Base-by-base conservation (phyloP, 2,113 vertebrate species). In the Siniperca knerii region DNA sequence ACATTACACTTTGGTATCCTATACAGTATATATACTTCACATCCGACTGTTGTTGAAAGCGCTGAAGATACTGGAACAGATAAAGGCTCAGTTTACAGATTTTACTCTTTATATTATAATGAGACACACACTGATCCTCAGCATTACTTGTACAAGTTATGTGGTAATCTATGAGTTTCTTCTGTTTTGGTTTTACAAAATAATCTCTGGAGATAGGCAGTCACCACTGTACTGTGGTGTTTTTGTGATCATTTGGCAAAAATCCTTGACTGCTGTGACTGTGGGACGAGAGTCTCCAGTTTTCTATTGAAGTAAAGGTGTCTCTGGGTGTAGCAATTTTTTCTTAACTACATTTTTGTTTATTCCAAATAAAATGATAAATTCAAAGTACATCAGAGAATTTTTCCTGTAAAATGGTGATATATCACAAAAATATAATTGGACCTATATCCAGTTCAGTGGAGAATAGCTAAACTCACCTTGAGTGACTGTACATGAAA, bases 351-450 rank as follows among this genome's bases (percentile, higher is more conserved):
- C 8, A 16, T 50, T 15, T 50, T 50, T 50, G 48, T 50, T 50
- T 50, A 50, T 15, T 50, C 48, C 48, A 15, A 50, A 15, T 5
- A 50, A 50, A 5, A 5, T 16, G 15, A 50, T 16, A 15, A 50
- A 50, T 16, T 3, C 48, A 50, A n/a, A 52, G 16, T 0, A 40
- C 16, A 29, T 25, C 16, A 12, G 11, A 40, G 6, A 54, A 3
- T 21, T n/a, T 3, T 29, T n/a, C 29, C 79, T 18, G 13, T 58
- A 44, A 44, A 73, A 29, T 7, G 20, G 4, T 11, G 23, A 4
- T 67, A 25, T 25, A 46, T 68, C 48, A 44, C 12, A 68, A 84
- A 60, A 35, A 77, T 40, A 29, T 58, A 1, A 60, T 37, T 46
- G 44, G 12, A 13, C 44, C 44, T n/a, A 35, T 48, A 50, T 16